Evolutionary conservation across 2,797 vertebrate genomes (phyloP).

Genomic region (Girardinus metallicus): DNA sequence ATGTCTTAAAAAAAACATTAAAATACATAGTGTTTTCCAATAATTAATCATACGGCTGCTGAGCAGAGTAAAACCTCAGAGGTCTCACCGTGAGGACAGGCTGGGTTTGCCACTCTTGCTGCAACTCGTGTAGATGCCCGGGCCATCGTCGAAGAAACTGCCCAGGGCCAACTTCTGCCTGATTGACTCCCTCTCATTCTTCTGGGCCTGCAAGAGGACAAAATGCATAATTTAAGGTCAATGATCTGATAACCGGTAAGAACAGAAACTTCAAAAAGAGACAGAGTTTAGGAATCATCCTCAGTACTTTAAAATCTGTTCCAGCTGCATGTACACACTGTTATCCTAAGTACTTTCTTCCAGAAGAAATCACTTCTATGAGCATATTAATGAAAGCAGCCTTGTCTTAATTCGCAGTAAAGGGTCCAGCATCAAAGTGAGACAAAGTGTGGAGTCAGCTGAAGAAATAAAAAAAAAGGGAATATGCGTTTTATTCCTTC

Average conservation of each 20-base stretch:
- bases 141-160: conserved; percentile 99
- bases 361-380: conserved; percentile 14
- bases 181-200: conserved; percentile 99
- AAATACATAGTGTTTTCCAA: conserved; percentile 8
- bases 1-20: not conserved
- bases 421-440: conserved; percentile 29
- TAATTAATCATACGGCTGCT: conserved; percentile 16
- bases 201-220: conserved; percentile 88
- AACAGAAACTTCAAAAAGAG: not conserved
- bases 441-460: conserved; percentile 51
- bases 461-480: not conserved
- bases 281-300: not conserved
- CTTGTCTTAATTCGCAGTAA: conserved; percentile 32
- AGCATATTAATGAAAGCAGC: conserved; percentile 35
- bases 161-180: conserved; percentile 98
- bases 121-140: conserved; percentile 96
- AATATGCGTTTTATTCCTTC: conserved; percentile 7
- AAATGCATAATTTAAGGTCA: not conserved
- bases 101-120: conserved; percentile 99
- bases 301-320: not conserved
- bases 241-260: conserved; percentile 1
- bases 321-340: conserved; percentile 8
- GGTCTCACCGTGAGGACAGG: conserved; percentile 92
- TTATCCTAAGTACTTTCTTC: conserved; percentile 2
- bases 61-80: not conserved